A percentile compares a stretch with the other conserved stretches of the same genome.
Conservation (phyloP, 2,113 vertebrate genomes). For the Sander vitreus region DNA sequence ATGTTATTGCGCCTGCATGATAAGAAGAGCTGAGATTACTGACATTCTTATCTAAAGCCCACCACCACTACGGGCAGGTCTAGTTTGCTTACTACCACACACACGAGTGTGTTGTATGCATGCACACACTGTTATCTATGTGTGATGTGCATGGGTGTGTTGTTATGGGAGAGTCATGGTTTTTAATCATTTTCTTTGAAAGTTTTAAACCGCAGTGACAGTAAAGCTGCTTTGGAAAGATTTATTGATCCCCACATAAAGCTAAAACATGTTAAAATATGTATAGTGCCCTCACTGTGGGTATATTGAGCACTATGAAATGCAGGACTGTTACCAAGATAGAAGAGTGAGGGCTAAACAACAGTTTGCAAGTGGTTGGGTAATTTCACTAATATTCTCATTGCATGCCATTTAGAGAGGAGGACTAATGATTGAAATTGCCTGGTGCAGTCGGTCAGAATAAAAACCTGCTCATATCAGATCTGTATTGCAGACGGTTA, state of each 20-base stretch:
- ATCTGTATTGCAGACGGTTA: neutral
- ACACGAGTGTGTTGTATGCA: conserved; percentile 18
- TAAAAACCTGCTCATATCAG: neutral
- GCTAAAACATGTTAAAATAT: neutral
- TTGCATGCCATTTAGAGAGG: neutral
- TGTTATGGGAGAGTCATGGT: neutral
- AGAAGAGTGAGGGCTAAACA: neutral
- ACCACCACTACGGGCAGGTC: conserved; percentile 38
- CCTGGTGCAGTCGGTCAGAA: conserved; percentile 3
- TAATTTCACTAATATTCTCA: neutral
- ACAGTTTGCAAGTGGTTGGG: conserved; percentile 9
- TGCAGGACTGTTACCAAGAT: neutral
- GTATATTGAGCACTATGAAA: neutral
- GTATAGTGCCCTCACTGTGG: neutral
- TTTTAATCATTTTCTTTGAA: neutral
- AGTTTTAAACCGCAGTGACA: conserved; percentile 10
- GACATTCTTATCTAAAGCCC: conserved; percentile 78
- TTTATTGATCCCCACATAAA: neutral
- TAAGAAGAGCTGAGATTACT: conserved; percentile 76
- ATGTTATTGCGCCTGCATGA: conserved; percentile 71
- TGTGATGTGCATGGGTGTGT: neutral
- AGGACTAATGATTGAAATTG: neutral
- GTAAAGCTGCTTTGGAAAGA: neutral
- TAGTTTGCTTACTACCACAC: conserved; percentile 11
- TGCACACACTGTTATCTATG: conserved; percentile 10